phyloP scores from a whole-genome alignment of 2,113 vertebrate genomes.

The Boleophthalmus pectinirostris region DNA sequence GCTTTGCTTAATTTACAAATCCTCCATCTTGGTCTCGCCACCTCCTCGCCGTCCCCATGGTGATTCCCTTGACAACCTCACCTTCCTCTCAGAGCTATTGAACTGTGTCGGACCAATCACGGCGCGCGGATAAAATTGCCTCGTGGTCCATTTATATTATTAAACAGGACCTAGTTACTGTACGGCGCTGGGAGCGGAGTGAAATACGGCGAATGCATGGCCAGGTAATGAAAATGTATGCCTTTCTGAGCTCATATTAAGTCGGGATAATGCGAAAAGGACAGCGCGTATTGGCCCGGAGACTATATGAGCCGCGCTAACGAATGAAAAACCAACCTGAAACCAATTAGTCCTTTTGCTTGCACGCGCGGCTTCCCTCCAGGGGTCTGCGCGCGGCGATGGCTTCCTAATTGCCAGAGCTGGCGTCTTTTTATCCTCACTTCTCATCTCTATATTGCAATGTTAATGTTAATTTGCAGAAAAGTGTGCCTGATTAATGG shows the following conservation, averaged over 20 bases:
- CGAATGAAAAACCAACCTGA: conserved; percentile 57
- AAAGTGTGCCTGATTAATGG: conserved; percentile 55
- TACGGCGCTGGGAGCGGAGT: background rate
- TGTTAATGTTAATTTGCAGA: conserved; percentile 58
- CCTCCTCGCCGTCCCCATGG: conserved; percentile 1
- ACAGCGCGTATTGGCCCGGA: conserved; percentile 13
- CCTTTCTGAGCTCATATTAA: conserved; percentile 31
- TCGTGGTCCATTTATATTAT: conserved; percentile 13
- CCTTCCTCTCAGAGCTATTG: background rate
- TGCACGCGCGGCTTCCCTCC: conserved; percentile 53
- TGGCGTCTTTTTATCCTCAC: conserved; percentile 41
- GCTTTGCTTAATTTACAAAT: background rate
- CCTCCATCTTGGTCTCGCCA: background rate
- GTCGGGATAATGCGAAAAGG: conserved; percentile 27
- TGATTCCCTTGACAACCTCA: conserved; percentile 6
- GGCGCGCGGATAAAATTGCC: background rate
- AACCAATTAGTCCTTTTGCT: conserved; percentile 59
- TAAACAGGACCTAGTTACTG: background rate
- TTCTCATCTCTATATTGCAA: conserved; percentile 58
- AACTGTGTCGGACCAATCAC: conserved; percentile 13
- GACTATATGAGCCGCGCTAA: conserved; percentile 27
- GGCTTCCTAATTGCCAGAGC: conserved; percentile 66
- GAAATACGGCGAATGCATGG: conserved; percentile 15
- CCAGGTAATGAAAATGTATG: conserved; percentile 36
- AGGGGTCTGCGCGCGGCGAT: conserved; percentile 62